Base-by-base conservation (phyloP, 2,113 vertebrate species). In the Rhabdornis inornatus region DNA sequence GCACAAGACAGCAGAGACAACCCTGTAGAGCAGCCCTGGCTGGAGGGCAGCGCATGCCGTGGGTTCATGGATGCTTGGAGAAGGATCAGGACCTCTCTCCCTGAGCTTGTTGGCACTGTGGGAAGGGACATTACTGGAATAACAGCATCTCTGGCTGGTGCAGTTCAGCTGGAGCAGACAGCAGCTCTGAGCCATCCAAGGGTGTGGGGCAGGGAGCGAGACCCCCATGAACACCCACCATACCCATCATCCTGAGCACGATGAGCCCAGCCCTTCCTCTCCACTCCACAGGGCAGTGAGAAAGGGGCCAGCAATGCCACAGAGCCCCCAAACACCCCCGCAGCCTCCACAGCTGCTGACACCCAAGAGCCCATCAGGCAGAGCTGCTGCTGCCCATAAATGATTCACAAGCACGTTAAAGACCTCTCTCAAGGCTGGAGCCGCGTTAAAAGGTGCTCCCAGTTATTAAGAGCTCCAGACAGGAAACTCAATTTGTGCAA, bases 41-140 rank as follows among this genome's bases (percentile, higher is more conserved):
- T 2, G 2, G 30, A 40, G 19, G 2, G 8, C 37, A 31, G 15
- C 8, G 52, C 1, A 11, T 0, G 2, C 81, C 53, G 45, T 5
- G 4, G 17, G n/a, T 9, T 49, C 19, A 13, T 9, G 40, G 49
- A 37, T 30, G 45, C 72, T n/a, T 10, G 8, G 31, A 52, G 42
- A 40, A 71, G 72, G 76, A 47, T 21, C 0, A 0, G 56, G 31
- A 78, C 40, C 1, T 7, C n/a, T 22, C n/a, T 37, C 24, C n/a
- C 17, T 0, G 0, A 28, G 59, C 22, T 23, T 24, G 5, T 3
- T 68, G 80, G 76, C 1, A 2, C 5, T 1, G 22, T 13, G 10
- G 69, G 10, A 64, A 33, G 68, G 30, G 28, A 20, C 27, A 33
- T 52, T 57, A 37, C 71, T 49, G 69, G 22, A 83, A 74, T 16